Percentiles rank a stretch among this genome's conserved stretches.
phyloP scores from a whole-genome alignment of 2,113 vertebrate species.

The Gymnocephalus cernua region DNA sequence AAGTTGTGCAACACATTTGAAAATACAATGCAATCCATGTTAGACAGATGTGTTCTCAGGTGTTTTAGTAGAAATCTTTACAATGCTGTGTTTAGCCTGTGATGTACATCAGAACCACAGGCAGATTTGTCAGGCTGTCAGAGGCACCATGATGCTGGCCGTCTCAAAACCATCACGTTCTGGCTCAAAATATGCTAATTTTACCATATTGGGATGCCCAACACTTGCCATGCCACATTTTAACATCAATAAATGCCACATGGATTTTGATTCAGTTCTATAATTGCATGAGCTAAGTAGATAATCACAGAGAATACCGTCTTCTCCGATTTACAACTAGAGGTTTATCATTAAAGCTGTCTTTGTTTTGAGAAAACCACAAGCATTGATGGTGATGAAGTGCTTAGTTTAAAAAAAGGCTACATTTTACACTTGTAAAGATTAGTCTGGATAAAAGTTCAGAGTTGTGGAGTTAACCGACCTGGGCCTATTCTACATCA shows the following conservation, averaged over 20 bases:
- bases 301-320: not conserved
- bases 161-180: slow-evolving; percentile 4
- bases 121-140: slow-evolving; percentile 32
- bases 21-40: slow-evolving; percentile 91
- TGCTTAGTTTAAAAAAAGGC: slow-evolving; percentile 1
- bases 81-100: slow-evolving; percentile 87
- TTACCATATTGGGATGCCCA: slow-evolving; percentile 2
- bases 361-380: not conserved
- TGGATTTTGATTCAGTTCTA: not conserved
- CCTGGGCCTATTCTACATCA: not conserved
- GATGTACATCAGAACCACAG: slow-evolving; percentile 34
- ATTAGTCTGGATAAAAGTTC: slow-evolving; percentile 10
- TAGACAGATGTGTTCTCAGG: slow-evolving; percentile 86
- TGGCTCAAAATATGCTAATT: slow-evolving; percentile 7
- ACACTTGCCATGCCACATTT: slow-evolving; percentile 17
- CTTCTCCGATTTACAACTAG: not conserved
- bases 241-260: slow-evolving; percentile 9
- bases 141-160: slow-evolving; percentile 38
- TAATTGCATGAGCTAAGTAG: not conserved
- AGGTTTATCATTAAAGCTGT: slow-evolving; percentile 3
- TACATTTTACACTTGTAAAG: slow-evolving; percentile 31
- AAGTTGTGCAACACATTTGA: slow-evolving; percentile 90
- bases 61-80: slow-evolving; percentile 83
- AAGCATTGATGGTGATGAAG: not conserved
- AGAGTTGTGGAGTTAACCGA: not conserved